Conservation (phyloP, 2,113 vertebrate genomes). For the Apistogramma diplotaenia region DNA sequence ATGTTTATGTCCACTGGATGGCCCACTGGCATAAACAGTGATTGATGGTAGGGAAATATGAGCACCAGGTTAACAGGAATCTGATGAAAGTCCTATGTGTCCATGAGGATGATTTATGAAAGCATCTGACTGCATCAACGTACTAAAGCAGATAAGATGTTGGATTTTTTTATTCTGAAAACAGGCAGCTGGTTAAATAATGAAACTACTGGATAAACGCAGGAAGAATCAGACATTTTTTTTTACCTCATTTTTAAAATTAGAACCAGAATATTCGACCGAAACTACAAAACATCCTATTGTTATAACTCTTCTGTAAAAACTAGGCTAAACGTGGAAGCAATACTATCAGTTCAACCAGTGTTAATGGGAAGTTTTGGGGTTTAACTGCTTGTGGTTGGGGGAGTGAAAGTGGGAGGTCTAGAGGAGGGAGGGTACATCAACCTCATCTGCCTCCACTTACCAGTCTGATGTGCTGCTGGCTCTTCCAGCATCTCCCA, state of each 20-base stretch:
- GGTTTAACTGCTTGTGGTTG: conserved; percentile 53
- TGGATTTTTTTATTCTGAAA: background rate
- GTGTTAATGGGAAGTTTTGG: conserved; percentile 34
- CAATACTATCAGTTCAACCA: background rate
- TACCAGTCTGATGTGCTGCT: conserved; percentile 57
- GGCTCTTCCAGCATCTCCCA: conserved; percentile 47
- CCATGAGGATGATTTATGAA: background rate
- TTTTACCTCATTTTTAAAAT: background rate
- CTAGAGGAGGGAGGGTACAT: conserved; percentile 36
- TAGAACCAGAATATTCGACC: background rate
- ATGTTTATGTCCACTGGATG: conserved; percentile 54
- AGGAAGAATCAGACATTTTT: background rate
- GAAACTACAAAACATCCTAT: background rate
- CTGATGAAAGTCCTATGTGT: background rate
- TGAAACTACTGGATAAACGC: background rate
- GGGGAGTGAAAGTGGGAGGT: conserved; percentile 62
- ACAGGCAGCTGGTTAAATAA: background rate
- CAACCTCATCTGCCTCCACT: conserved; percentile 66
- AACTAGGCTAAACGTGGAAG: background rate
- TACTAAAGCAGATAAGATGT: background rate
- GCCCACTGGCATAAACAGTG: conserved; percentile 48
- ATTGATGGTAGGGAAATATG: background rate
- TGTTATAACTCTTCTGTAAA: background rate
- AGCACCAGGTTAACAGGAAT: background rate
- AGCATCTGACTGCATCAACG: background rate